Evolutionary conservation across 1,140 invertebrate species (phyloP), one percentile per base, ranked within the genome.

Genomic region (Phortica variegata): DNA sequence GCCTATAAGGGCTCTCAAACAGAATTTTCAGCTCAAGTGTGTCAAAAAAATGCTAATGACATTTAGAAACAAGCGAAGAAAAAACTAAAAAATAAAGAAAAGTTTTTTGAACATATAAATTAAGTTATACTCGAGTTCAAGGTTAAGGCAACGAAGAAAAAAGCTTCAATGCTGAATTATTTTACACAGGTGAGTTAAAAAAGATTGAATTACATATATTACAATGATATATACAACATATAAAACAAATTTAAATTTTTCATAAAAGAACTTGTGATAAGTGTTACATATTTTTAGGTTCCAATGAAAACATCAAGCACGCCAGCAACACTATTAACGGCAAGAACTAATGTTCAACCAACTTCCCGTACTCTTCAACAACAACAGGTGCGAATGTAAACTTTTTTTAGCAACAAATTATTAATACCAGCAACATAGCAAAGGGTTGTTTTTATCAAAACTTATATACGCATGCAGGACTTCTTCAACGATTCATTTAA

Each of bases 1-100:
- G 43, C 43, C 43, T 45, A 45, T 47, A 47, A 47, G 42, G 16
- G 45, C 45, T 43, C 45, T 47, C 45, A 43, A 43, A 36, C 36
- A 43, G 37, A 43, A 34, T 47, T 47, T n/a, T 17, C 38, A 47
- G 45, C 45, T 12, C 34, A 42, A 43, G 37, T 44, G 45, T 47
- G 34, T 47, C 45, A 37, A 37, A 37, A 37, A 37, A 37, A 37
- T 8, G 8, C 8, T 15, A 8, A 37, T 9, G 8, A 15, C 8
- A 37, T 9, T 37, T 37, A 9, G 34, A 15, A 31, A 31, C 7
- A 31, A 7, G n/a, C 7, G 7, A 8, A 31, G n/a, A 31, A n/a
- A 31, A 31, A 37, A 37, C 8, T 37, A 37, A 37, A 37, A 37
- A 37, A 10, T 37, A 47, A 47, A 47, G 45, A 43, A 19, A 42